phyloP scores from a whole-genome alignment of 2,797 vertebrate genomes.

The Prunella strophiata region DNA sequence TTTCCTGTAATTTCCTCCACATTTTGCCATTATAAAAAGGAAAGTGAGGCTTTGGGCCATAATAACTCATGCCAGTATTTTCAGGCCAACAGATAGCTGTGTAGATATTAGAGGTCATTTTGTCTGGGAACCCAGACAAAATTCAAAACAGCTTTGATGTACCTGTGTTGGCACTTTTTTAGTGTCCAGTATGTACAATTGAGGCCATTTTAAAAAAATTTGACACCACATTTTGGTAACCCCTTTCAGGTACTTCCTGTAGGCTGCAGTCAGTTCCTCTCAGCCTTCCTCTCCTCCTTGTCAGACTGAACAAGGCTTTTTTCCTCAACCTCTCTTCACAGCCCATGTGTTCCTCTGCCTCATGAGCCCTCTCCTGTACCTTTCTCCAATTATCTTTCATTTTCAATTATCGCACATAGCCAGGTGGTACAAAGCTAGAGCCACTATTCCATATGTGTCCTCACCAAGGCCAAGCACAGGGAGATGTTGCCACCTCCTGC shows the following conservation, averaged over 20 bases:
- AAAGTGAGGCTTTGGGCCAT: neutral
- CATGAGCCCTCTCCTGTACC: neutral
- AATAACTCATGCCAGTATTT: neutral
- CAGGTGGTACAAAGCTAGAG: neutral
- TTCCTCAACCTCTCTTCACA: neutral
- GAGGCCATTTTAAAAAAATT: neutral
- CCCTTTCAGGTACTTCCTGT: neutral
- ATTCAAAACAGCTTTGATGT: neutral
- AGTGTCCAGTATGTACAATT: too few relatives aligned
- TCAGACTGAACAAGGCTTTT: neutral
- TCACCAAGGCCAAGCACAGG: neutral
- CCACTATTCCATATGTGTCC: neutral
- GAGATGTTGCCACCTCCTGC: neutral
- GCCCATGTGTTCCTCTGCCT: neutral
- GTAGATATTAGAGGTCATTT: fast-evolving
- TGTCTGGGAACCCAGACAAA: neutral
- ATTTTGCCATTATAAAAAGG: neutral
- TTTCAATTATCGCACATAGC: neutral
- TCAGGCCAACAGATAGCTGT: neutral
- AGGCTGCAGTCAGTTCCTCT: neutral
- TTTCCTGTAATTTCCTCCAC: neutral
- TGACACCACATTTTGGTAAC: neutral
- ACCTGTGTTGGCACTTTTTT: neutral
- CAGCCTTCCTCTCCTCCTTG: neutral
- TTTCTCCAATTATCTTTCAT: neutral